Evolutionary conservation across 2,113 vertebrate species (phyloP).

Genomic region (Bambusicola thoracicus): DNA sequence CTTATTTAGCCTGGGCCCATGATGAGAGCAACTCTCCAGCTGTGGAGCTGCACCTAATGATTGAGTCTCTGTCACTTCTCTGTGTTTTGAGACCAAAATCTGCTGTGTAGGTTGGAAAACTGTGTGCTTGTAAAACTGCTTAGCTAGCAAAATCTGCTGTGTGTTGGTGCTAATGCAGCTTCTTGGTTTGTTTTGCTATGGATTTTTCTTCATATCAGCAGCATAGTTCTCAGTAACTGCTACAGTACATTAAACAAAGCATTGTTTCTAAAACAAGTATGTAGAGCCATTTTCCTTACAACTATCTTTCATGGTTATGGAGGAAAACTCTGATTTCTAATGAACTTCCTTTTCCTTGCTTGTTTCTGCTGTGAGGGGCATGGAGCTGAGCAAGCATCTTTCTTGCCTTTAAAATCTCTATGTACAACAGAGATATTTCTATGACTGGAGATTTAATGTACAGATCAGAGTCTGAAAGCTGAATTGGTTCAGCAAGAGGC

Average conservation of each 20-base stretch:
- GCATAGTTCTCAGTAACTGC: not conserved
- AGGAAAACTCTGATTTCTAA: not conserved
- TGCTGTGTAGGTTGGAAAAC: not conserved
- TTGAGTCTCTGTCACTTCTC: not conserved
- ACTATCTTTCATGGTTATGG: not conserved
- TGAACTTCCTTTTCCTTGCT: not conserved
- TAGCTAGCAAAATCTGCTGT: not conserved
- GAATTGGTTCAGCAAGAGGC: not conserved
- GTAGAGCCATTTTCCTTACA: accelerated
- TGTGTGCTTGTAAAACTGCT: not conserved
- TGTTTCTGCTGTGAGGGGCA: accelerated
- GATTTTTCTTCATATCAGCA: not conserved
- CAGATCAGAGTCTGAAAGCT: not conserved
- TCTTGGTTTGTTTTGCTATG: not conserved
- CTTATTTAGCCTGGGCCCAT: not conserved
- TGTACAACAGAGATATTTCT: accelerated
- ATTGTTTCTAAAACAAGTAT: not conserved
- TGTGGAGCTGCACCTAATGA: not conserved
- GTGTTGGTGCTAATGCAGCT: too few species aligned
- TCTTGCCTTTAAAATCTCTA: not conserved
- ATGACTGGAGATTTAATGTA: not conserved
- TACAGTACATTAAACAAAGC: not conserved
- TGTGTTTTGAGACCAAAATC: not conserved
- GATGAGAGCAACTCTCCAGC: accelerated
- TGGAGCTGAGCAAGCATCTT: not conserved